Evolutionary conservation across 2,888 invertebrate genomes (phyloP).

Genomic region (Eupithecia tripunctaria): DNA sequence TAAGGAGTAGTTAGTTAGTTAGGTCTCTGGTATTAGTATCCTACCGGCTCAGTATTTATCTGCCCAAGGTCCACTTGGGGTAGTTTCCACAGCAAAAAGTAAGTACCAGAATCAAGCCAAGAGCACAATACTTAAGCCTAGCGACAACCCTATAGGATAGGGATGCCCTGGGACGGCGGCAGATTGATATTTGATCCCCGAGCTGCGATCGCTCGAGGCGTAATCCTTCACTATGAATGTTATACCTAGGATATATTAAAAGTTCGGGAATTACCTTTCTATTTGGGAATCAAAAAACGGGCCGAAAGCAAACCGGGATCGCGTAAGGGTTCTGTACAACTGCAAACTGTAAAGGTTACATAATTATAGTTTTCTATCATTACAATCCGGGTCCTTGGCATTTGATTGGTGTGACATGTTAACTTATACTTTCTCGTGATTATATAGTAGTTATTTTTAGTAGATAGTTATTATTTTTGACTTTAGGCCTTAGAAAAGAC

Average conservation of each 20-base stretch:
- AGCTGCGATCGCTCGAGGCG: conserved; percentile 43
- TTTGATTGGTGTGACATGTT: neutral
- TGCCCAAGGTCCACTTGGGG: neutral
- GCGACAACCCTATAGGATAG: conserved; percentile 33
- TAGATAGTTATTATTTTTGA: too few species aligned
- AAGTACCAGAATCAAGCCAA: conserved; percentile 10
- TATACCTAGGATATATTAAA: conserved; percentile 38
- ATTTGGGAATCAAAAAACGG: conserved; percentile 30
- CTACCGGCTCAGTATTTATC: neutral
- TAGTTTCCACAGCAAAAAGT: neutral
- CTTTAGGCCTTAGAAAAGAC: too few species aligned
- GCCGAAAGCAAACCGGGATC: neutral
- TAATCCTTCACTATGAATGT: conserved; percentile 40
- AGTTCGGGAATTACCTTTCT: conserved; percentile 37
- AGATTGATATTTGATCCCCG: conserved; percentile 82
- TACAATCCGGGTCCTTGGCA: neutral
- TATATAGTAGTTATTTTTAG: too few species aligned
- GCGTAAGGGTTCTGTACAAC: neutral
- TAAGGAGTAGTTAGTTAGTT: too few species aligned
- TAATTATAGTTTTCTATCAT: neutral
- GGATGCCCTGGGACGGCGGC: conserved; percentile 59
- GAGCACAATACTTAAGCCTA: conserved; percentile 20
- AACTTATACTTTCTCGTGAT: too few species aligned
- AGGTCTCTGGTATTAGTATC: too few species aligned
- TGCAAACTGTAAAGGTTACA: neutral